These are phyloP conservation scores for Polia nebulosa DNA, from an alignment of 2,888 invertebrate species.

Conservation along the genomic window DNA sequence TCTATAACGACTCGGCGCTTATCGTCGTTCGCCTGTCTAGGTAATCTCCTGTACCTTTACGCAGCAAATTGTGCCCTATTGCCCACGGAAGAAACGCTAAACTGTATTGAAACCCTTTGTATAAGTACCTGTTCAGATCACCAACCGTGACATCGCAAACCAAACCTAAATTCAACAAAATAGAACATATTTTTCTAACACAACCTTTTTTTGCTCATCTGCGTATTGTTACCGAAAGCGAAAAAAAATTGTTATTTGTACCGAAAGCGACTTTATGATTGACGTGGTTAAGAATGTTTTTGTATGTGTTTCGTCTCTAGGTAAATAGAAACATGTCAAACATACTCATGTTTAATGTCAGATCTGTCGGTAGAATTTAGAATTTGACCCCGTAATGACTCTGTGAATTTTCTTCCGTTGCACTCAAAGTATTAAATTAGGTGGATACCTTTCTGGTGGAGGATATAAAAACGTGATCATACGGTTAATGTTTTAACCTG, in stretches of 20 bases:
- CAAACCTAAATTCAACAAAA: constrained; percentile 71
- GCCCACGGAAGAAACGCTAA: constrained; percentile 72
- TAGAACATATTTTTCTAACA: constrained; percentile 73
- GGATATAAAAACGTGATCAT: constrained; percentile 17
- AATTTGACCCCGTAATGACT: constrained; percentile 73
- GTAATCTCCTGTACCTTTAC: constrained; percentile 78
- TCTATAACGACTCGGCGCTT: constrained; percentile 88
- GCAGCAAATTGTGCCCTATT: constrained; percentile 75
- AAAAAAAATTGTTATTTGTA: no score
- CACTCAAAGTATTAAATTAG: constrained; percentile 37
- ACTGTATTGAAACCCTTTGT: constrained; percentile 68
- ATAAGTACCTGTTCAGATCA: constrained; percentile 71
- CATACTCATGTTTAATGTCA: constrained; percentile 74
- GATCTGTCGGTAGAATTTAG: constrained; percentile 76
- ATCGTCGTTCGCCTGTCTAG: constrained; percentile 87
- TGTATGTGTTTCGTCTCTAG: constrained; percentile 57
- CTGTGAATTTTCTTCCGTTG: constrained; percentile 59
- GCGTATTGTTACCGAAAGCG: no score
- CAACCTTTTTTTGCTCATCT: constrained; percentile 48
- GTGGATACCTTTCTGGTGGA: not conserved
- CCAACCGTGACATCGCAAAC: constrained; percentile 68
- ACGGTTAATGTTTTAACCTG: constrained; percentile 7
- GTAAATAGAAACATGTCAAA: constrained; percentile 79
- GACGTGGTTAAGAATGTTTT: constrained; percentile 68
- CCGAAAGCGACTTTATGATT: constrained; percentile 71